A percentile compares a stretch with the other conserved stretches of the same genome.
phyloP scores from a whole-genome alignment of 2,113 vertebrate genomes.

The Laticauda laticaudata region DNA sequence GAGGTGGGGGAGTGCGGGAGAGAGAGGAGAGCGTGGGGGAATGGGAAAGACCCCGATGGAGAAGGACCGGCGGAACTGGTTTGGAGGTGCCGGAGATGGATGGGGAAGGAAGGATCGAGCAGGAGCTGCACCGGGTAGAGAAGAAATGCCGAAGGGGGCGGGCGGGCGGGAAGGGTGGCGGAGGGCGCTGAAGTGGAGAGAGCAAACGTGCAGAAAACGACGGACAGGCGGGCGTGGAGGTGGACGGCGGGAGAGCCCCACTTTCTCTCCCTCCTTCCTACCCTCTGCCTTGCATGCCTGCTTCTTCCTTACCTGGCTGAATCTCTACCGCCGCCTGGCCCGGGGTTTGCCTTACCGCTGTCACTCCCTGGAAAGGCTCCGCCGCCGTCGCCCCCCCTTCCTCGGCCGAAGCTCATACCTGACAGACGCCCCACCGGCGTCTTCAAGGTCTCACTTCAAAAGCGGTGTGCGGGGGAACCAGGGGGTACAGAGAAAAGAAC shows the following conservation, averaged over 20 bases:
- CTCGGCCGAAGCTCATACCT: constrained; percentile 41
- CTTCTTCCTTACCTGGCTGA: constrained; percentile 39
- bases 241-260: neutral
- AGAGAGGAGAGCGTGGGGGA: neutral
- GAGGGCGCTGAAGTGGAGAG: neutral
- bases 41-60: constrained; percentile 8
- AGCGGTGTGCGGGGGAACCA: neutral
- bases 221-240: neutral
- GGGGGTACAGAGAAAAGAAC: neutral
- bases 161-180: neutral
- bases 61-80: constrained; percentile 32
- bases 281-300: neutral
- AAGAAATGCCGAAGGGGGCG: neutral
- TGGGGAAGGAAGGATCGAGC: neutral
- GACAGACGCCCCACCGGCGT: constrained; percentile 47
- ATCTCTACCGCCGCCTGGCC: constrained; percentile 33
- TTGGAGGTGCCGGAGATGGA: constrained; percentile 1
- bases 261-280: neutral
- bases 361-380: neutral
- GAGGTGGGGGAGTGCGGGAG: neutral
- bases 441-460: constrained; percentile 21
- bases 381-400: neutral
- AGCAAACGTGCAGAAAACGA: neutral
- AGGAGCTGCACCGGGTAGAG: neutral
- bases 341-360: neutral